Conservation (phyloP, 2,888 invertebrate genomes). For the Synergus itoensis region DNA sequence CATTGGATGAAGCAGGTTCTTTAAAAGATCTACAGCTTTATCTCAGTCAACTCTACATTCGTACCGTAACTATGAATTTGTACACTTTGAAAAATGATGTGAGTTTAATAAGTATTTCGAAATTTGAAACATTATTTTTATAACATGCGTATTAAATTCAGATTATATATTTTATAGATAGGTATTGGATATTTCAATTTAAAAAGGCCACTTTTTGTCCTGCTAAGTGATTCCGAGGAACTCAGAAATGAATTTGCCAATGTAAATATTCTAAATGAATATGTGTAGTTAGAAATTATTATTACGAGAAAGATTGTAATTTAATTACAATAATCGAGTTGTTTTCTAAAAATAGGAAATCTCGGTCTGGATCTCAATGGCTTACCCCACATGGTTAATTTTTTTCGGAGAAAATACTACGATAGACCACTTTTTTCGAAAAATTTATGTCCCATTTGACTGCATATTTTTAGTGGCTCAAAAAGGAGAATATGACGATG, state of each 20-base stretch:
- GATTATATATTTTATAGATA: conserved; percentile 60
- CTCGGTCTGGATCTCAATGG: conserved; percentile 72
- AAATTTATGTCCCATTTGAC: conserved; percentile 71
- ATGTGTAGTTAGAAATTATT: neutral
- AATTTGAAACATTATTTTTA: conserved; percentile 21
- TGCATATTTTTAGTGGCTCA: conserved; percentile 67
- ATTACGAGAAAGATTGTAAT: neutral
- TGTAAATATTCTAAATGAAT: conserved; percentile 61
- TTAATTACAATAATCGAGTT: conserved; percentile 21
- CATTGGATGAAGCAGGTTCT: conserved; percentile 54
- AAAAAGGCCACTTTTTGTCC: conserved; percentile 73
- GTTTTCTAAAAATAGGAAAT: conserved; percentile 61
- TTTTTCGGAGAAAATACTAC: conserved; percentile 67
- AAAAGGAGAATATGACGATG: conserved; percentile 44
- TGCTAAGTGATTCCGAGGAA: conserved; percentile 69
- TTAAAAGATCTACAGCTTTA: conserved; percentile 63
- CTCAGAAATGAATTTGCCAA: conserved; percentile 64
- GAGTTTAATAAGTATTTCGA: conserved; percentile 43
- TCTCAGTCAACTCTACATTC: conserved; percentile 64
- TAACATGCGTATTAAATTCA: neutral
- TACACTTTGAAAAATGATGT: conserved; percentile 65
- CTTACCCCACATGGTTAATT: conserved; percentile 74
- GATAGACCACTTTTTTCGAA: conserved; percentile 64
- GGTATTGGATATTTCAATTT: conserved; percentile 68
- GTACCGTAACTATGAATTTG: conserved; percentile 70